Conservation (phyloP, 2,797 vertebrate species). For the Chaenodraco wilsoni region DNA sequence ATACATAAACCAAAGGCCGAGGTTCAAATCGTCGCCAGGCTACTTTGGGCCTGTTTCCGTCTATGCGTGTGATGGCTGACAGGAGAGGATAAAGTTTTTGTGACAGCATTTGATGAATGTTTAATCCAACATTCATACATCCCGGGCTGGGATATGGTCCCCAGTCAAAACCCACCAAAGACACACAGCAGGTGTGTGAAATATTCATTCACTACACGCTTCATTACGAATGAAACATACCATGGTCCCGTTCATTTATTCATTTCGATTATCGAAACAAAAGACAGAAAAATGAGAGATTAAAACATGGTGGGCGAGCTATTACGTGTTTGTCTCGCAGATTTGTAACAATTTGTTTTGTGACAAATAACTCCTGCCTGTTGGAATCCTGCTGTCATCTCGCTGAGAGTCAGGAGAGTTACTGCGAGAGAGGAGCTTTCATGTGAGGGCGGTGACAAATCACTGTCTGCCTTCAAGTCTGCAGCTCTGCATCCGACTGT, state of each 20-base stretch:
- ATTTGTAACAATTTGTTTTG: slow-evolving; percentile 88
- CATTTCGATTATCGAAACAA: slow-evolving; percentile 85
- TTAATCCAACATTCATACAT: slow-evolving; percentile 85
- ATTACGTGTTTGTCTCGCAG: slow-evolving; percentile 82
- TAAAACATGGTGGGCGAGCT: slow-evolving; percentile 78
- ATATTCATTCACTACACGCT: slow-evolving; percentile 86
- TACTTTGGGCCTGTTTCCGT: slow-evolving; percentile 49
- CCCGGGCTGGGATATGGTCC: slow-evolving; percentile 77
- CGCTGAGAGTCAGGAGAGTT: slow-evolving; percentile 69
- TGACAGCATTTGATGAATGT: slow-evolving; percentile 86
- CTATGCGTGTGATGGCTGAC: slow-evolving; percentile 58
- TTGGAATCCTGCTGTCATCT: slow-evolving; percentile 78
- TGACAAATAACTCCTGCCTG: slow-evolving; percentile 82
- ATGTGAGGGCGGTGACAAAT: slow-evolving; percentile 72
- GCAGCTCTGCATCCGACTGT: slow-evolving; percentile 44
- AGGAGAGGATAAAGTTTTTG: slow-evolving; percentile 83
- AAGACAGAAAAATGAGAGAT: slow-evolving; percentile 82
- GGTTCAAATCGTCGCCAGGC: slow-evolving; percentile 52
- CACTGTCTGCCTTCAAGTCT: slow-evolving; percentile 64
- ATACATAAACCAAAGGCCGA: slow-evolving; percentile 39
- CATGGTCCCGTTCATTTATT: slow-evolving; percentile 81
- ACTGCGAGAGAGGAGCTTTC: slow-evolving; percentile 60
- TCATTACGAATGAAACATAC: slow-evolving; percentile 87
- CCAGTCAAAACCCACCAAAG: slow-evolving; percentile 82
- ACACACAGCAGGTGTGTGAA: slow-evolving; percentile 85